phyloP scores from a whole-genome alignment of 2,797 vertebrate genomes.

The Myripristis jacobus region DNA sequence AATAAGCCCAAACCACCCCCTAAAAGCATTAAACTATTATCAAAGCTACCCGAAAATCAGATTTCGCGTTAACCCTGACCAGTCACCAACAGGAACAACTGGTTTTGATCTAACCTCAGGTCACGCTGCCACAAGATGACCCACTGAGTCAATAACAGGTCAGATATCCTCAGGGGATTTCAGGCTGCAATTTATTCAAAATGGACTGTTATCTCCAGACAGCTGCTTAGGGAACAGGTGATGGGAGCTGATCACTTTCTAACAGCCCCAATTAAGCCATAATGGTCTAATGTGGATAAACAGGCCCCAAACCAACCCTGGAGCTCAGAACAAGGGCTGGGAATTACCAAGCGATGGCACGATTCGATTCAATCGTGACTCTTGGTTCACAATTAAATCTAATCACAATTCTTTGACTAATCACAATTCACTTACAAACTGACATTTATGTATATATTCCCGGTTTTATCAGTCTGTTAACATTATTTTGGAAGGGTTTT shows the following conservation, averaged over 20 bases:
- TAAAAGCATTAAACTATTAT: constrained; percentile 20
- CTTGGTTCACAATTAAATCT: too few species aligned
- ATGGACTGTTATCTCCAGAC: constrained; percentile 46
- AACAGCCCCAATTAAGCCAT: constrained; percentile 54
- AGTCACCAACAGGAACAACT: constrained; percentile 15
- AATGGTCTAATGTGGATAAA: constrained; percentile 48
- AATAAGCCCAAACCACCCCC: constrained; percentile 22
- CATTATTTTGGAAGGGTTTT: too few species aligned
- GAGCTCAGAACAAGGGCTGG: too few species aligned
- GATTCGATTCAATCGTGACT: too few species aligned
- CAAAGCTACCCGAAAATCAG: constrained; percentile 32
- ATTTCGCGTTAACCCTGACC: constrained; percentile 24
- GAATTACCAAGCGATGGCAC: too few species aligned
- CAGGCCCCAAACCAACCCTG: constrained; percentile 35
- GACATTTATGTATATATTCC: too few species aligned
- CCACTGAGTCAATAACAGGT: constrained; percentile 55
- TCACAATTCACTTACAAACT: too few species aligned
- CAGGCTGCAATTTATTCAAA: constrained; percentile 46
- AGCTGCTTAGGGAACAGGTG: constrained; percentile 61
- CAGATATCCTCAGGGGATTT: constrained; percentile 40
- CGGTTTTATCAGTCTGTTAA: too few species aligned
- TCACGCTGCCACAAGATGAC: constrained; percentile 34
- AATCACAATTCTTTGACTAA: too few species aligned
- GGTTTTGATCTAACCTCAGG: constrained; percentile 7
- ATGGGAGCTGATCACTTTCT: constrained; percentile 55